Conservation (phyloP, 2,113 vertebrate species). For the Corythornis vintsioides region DNA sequence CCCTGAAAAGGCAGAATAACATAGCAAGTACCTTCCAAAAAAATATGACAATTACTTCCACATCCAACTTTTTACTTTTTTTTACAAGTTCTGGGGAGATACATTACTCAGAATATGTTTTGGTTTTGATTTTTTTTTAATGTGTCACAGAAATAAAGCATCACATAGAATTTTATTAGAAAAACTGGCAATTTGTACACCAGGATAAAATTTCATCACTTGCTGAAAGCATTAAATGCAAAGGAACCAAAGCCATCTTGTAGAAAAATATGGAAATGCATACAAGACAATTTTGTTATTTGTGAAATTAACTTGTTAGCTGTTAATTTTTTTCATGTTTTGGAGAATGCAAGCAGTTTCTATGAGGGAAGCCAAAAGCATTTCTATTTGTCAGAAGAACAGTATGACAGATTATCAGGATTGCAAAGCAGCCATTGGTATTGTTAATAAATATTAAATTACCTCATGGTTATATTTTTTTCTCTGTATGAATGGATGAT, state of each 20-base stretch:
- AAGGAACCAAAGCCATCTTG: not conserved
- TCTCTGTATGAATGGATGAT: not conserved
- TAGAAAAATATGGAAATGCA: not conserved
- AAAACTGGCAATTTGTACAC: not conserved
- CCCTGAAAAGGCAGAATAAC: not conserved
- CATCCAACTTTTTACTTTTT: not conserved
- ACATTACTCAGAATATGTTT: not conserved
- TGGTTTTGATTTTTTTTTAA: not conserved
- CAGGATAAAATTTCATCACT: not conserved
- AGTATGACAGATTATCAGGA: not conserved
- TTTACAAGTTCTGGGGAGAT: not conserved
- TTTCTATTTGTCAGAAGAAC: not conserved
- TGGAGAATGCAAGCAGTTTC: not conserved
- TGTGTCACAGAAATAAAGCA: not conserved
- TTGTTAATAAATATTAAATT: not conserved
- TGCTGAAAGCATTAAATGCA: not conserved
- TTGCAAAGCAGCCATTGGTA: not conserved
- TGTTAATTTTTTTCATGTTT: not conserved
- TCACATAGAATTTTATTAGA: not conserved
- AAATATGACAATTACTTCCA: not conserved
- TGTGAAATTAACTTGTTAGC: not conserved
- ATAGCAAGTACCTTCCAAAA: not conserved
- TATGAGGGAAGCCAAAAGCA: not conserved
- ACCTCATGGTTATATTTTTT: not conserved
- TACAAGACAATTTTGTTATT: not conserved